Conservation (phyloP, 2,113 vertebrate species). For the Istiophorus platypterus region DNA sequence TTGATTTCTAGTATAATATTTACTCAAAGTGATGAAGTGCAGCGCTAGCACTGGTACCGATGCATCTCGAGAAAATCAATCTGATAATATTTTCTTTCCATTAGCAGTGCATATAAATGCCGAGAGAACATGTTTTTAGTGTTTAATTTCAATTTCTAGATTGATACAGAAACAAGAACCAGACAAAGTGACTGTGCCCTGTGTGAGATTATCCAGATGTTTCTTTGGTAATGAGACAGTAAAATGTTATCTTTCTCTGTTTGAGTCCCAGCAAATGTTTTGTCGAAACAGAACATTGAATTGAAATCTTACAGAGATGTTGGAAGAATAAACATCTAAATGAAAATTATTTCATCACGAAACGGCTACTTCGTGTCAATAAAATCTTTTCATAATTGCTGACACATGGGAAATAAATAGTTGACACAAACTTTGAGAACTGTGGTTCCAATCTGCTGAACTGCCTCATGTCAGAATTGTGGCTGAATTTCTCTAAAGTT, state of each 20-base stretch:
- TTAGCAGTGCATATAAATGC: neutral
- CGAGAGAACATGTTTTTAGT: neutral
- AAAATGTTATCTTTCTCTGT: neutral
- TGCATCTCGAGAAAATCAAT: neutral
- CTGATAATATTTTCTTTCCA: neutral
- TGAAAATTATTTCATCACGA: neutral
- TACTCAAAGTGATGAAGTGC: neutral
- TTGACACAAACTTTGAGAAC: neutral
- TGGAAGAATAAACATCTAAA: neutral
- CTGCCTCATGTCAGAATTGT: neutral
- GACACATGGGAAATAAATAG: neutral
- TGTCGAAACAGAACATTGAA: neutral
- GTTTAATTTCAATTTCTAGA: neutral
- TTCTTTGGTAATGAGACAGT: constrained; percentile 6
- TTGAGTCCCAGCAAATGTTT: neutral
- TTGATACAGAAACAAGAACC: neutral
- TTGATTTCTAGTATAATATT: neutral
- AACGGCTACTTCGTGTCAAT: neutral
- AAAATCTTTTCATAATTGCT: neutral
- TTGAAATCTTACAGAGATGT: neutral
- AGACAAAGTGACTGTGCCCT: neutral
- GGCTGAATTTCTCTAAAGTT: neutral
- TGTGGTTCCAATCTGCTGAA: neutral
- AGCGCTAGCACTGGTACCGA: neutral
- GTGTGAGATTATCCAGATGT: constrained; percentile 11